Percentiles rank a stretch among this genome's conserved stretches.
phyloP scores from a whole-genome alignment of 2,797 vertebrate genomes.

The Choloepus didactylus region DNA sequence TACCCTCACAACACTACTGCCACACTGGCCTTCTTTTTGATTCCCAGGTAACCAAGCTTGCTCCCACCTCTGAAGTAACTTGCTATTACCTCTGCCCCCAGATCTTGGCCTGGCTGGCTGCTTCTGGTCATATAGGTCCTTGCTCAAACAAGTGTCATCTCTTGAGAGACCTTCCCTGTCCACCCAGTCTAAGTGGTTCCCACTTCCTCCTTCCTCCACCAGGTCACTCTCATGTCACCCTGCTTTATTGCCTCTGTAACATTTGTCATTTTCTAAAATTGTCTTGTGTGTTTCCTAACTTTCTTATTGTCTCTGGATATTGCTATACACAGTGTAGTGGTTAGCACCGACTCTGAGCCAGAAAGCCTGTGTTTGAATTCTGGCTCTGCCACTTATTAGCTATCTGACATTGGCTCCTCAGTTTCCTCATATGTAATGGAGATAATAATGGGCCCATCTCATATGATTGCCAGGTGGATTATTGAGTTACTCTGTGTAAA shows the following conservation, averaged over 20 bases:
- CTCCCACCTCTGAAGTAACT: not conserved
- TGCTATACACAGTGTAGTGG: rapidly evolving
- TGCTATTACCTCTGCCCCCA: not conserved
- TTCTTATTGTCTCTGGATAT: not conserved
- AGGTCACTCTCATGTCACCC: not conserved
- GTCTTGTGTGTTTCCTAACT: not conserved
- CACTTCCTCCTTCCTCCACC: rapidly evolving
- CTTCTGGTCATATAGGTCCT: not conserved
- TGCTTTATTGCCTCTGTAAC: not conserved
- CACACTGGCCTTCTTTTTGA: not conserved
- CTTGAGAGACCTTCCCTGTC: not conserved
- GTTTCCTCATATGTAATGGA: not conserved
- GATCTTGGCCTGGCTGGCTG: not conserved
- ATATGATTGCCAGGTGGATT: rapidly evolving
- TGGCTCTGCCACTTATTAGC: not conserved
- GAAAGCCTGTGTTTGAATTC: not conserved
- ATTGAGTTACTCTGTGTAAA: not conserved
- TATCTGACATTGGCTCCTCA: not conserved
- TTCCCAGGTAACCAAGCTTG: not conserved
- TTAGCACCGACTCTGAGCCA: not conserved
- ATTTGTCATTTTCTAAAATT: not conserved
- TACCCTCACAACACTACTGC: rapidly evolving
- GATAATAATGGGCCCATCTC: too few species aligned
- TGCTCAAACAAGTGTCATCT: not conserved
- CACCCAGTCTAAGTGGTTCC: not conserved